phyloP scores from a whole-genome alignment of 2,888 invertebrate genomes.

The Hemicrepidius hirtus region DNA sequence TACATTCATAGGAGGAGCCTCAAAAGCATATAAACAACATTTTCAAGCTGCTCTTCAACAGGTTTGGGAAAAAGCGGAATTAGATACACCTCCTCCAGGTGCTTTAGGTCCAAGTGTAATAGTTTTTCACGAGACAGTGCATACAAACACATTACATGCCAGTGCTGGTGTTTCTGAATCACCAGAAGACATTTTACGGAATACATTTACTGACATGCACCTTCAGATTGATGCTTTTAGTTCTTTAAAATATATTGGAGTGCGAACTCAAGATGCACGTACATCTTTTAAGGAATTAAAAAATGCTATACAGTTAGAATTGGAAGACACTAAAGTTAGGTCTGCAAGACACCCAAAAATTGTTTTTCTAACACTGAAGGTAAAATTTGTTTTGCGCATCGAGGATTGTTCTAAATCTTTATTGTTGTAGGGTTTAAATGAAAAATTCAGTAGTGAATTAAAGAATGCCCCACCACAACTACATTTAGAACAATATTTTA shows the following conservation, averaged over 20 bases:
- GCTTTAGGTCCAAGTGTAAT: conserved; percentile 83
- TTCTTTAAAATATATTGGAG: conserved; percentile 81
- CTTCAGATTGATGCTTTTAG: conserved; percentile 83
- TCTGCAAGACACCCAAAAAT: conserved; percentile 80
- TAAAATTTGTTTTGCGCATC: conserved; percentile 60
- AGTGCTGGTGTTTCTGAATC: conserved; percentile 76
- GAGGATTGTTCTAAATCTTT: neutral
- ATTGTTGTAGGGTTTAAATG: conserved; percentile 77
- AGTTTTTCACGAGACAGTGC: conserved; percentile 86
- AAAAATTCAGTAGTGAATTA: conserved; percentile 83
- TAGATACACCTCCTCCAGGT: conserved; percentile 69
- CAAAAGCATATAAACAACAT: conserved; percentile 83
- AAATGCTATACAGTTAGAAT: conserved; percentile 76
- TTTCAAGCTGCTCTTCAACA: conserved; percentile 77
- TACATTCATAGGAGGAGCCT: conserved; percentile 85
- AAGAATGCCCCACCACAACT: conserved; percentile 77
- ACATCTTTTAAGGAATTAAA: conserved; percentile 79
- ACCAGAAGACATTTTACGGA: conserved; percentile 78
- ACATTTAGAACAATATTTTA: conserved; percentile 87
- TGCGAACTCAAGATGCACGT: conserved; percentile 73
- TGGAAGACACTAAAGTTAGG: conserved; percentile 82
- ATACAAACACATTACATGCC: conserved; percentile 79
- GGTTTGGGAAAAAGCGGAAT: conserved; percentile 60
- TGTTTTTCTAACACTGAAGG: conserved; percentile 81
- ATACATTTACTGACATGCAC: conserved; percentile 78